Evolutionary conservation across 1,140 invertebrate species (phyloP).

Genomic region (Halotydeus destructor): DNA sequence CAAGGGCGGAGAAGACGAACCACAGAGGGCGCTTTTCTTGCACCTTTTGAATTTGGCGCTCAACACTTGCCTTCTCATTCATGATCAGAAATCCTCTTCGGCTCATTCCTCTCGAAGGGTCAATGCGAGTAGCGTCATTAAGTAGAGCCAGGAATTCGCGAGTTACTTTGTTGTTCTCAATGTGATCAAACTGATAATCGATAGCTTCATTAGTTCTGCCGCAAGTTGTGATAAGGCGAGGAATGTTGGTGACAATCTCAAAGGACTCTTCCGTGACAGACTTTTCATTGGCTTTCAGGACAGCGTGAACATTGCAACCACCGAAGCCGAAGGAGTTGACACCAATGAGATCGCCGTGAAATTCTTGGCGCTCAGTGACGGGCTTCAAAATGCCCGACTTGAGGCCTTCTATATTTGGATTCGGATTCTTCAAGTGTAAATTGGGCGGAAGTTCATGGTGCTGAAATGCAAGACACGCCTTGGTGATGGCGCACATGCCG

Average conservation of each 20-base stretch:
- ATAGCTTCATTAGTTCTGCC: conserved; percentile 21
- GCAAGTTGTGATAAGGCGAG: no score
- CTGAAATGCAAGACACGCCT: conserved; percentile 75
- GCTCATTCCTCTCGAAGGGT: conserved; percentile 10
- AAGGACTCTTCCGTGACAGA: no score
- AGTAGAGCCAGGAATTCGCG: conserved; percentile 14
- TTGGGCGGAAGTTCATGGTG: conserved; percentile 61
- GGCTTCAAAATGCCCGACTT: conserved; percentile 60
- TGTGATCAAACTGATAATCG: conserved; percentile 23
- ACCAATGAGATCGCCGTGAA: conserved; percentile 32
- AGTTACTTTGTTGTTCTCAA: conserved; percentile 20
- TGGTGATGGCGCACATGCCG: conserved; percentile 60
- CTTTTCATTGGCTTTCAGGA: conserved; percentile 35
- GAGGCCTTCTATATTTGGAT: conserved; percentile 66
- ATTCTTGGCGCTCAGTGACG: conserved; percentile 13
- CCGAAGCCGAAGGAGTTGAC: conserved; percentile 13
- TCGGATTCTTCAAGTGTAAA: conserved; percentile 66
- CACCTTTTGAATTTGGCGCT: no score
- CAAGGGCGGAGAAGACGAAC: conserved; percentile 86
- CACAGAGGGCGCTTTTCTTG: conserved; percentile 8
- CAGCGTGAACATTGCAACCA: conserved; percentile 10
- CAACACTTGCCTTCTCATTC: conserved; percentile 21
- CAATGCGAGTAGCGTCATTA: conserved; percentile 1
- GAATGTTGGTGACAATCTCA: no score
- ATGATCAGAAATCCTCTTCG: conserved; percentile 10